These are phyloP conservation scores for Chelmon rostratus DNA, from an alignment of 2,797 vertebrate species.

Conservation along the genomic window DNA sequence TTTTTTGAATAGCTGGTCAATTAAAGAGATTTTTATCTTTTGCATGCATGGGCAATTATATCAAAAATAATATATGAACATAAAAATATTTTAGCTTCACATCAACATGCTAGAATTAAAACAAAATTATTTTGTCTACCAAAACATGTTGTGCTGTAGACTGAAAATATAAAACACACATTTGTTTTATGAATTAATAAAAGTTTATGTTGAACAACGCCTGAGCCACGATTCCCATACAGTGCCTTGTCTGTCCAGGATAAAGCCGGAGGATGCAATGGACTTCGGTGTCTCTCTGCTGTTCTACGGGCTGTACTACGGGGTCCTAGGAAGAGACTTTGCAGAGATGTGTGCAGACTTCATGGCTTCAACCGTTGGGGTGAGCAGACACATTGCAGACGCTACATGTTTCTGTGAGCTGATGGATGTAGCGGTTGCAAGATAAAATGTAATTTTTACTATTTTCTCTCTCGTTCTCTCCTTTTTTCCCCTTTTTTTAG, in stretches of 20 bases:
- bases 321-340: conserved; percentile 96
- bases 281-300: conserved; percentile 98
- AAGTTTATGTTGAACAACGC: not conserved
- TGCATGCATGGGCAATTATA: too few relatives aligned
- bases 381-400: conserved; percentile 73
- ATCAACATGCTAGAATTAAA: not conserved
- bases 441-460: not conserved
- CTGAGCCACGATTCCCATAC: not conserved
- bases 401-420: not conserved
- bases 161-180: not conserved
- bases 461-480: not conserved
- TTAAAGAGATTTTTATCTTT: not conserved
- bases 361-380: conserved; percentile 98
- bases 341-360: conserved; percentile 99
- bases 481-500: conserved; percentile 81
- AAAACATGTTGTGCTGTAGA: not conserved
- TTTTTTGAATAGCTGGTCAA: too few relatives aligned
- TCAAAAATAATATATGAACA: too few relatives aligned
- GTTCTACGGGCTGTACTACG: conserved; percentile 98
- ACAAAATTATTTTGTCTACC: not conserved
- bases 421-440: not conserved
- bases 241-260: conserved; percentile 80
- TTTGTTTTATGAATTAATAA: not conserved
- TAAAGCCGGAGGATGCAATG: conserved; percentile 98
- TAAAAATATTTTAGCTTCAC: not conserved